Conservation (phyloP, 2,888 invertebrate genomes). For the Limnephilus lunatus region DNA sequence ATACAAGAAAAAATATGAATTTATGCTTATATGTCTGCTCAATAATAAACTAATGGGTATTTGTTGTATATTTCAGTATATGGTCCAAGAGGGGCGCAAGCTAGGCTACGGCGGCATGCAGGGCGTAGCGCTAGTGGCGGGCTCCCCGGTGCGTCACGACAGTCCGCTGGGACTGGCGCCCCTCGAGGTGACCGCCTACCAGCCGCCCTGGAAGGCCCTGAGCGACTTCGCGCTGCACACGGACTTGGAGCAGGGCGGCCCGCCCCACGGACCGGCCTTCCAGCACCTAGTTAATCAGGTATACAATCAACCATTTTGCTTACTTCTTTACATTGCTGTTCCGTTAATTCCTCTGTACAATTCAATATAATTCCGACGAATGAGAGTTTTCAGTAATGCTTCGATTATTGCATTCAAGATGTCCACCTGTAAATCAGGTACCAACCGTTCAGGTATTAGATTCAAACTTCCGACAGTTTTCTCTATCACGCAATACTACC, state of each 20-base stretch:
- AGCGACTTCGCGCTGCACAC: conserved; percentile 97
- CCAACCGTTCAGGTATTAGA: too few species aligned
- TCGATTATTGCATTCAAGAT: too few species aligned
- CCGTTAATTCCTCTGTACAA: too few species aligned
- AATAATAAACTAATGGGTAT: too few species aligned
- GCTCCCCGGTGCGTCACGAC: conserved; percentile 94
- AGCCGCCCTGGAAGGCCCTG: conserved; percentile 98
- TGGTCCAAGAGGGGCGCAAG: conserved; percentile 93
- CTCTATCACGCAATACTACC: too few species aligned
- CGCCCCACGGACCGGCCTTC: conserved; percentile 93
- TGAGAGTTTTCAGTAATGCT: too few species aligned
- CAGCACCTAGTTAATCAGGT: conserved; percentile 98
- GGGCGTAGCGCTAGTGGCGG: conserved; percentile 98
- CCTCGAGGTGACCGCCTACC: conserved; percentile 93
- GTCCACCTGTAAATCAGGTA: too few species aligned
- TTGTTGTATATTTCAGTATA: conserved; percentile 70
- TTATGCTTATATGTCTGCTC: too few species aligned
- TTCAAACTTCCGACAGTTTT: too few species aligned
- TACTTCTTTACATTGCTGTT: neutral
- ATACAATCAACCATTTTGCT: conserved; percentile 67
- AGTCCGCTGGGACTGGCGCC: conserved; percentile 91
- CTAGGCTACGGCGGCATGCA: conserved; percentile 96
- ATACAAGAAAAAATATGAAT: too few species aligned
- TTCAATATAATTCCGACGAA: too few species aligned
- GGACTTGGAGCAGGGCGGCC: conserved; percentile 92